A percentile compares a stretch with the other conserved stretches of the same genome.
phyloP scores from a whole-genome alignment of 1,140 invertebrate species.

The Drosophila rhopaloa region DNA sequence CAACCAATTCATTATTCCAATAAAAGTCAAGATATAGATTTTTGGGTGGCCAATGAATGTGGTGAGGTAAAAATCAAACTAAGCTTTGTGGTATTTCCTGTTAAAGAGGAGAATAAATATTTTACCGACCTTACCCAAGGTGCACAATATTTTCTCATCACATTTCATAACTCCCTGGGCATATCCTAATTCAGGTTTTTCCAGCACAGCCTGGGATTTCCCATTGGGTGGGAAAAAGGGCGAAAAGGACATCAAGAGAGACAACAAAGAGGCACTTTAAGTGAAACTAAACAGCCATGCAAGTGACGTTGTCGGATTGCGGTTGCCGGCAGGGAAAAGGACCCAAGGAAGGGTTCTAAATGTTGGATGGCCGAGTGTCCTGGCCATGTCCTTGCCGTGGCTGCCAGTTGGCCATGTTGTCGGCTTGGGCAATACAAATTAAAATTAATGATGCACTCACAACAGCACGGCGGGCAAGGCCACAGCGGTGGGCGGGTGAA shows the following conservation, averaged over 20 bases:
- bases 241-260: conserved; percentile 23
- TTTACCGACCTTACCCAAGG: conserved; percentile 8
- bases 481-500: conserved; percentile 4
- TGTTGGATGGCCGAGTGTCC: conserved; percentile 60
- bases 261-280: conserved; percentile 77
- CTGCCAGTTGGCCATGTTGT: conserved; percentile 72
- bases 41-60: conserved; percentile 10
- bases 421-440: conserved; percentile 74
- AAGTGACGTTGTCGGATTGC: conserved; percentile 79
- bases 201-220: background rate
- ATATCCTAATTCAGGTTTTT: conserved; percentile 26
- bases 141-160: conserved; percentile 25
- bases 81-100: conserved; percentile 24
- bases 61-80: conserved; percentile 11
- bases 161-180: conserved; percentile 32
- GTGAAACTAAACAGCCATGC: conserved; percentile 81
- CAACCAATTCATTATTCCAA: conserved; percentile 38
- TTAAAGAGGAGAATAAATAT: conserved; percentile 1
- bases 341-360: conserved; percentile 32
- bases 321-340: conserved; percentile 35
- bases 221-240: conserved; percentile 10
- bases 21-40: conserved; percentile 24
- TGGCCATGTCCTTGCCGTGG: conserved; percentile 42
- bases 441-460: conserved; percentile 82
- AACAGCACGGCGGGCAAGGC: conserved; percentile 40